Evolutionary conservation across 2,888 invertebrate genomes (phyloP).

Genomic region (Lepidocyrtoides sp.): DNA sequence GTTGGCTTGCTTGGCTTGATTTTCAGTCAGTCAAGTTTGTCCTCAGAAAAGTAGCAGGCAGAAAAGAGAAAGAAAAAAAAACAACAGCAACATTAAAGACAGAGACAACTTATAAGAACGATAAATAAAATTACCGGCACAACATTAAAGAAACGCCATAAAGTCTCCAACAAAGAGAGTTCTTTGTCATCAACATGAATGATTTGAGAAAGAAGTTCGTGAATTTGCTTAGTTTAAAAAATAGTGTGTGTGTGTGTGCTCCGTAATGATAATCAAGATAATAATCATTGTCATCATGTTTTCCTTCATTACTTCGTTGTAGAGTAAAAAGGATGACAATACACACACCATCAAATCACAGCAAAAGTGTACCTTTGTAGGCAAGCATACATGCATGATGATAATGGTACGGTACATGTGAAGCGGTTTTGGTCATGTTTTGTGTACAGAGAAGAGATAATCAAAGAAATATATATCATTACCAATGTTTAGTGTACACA

Average conservation of each 20-base stretch:
- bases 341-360: conserved; percentile 14
- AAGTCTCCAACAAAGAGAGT: conserved; percentile 70
- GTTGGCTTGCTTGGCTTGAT: conserved; percentile 55
- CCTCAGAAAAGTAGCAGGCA: conserved; percentile 24
- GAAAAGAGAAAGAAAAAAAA: background rate
- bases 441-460: conserved; percentile 25
- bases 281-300: conserved; percentile 76
- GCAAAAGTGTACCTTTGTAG: background rate
- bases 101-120: conserved; percentile 17
- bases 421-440: conserved; percentile 21
- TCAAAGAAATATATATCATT: conserved; percentile 55
- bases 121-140: conserved; percentile 71
- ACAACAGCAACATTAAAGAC: background rate
- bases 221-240: conserved; percentile 27
- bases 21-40: conserved; percentile 55
- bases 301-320: conserved; percentile 72
- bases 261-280: conserved; percentile 77
- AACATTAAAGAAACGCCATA: conserved; percentile 66
- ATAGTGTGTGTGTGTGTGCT: conserved; percentile 34
- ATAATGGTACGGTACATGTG: background rate
- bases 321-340: background rate
- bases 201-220: conserved; percentile 57
- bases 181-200: conserved; percentile 70
- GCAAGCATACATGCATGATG: conserved; percentile 6
- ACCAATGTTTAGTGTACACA: conserved; percentile 53